A percentile compares a stretch with the other conserved stretches of the same genome.
Evolutionary conservation across 2,888 invertebrate species (phyloP).

Genomic region (Microplitis deprimator): DNA sequence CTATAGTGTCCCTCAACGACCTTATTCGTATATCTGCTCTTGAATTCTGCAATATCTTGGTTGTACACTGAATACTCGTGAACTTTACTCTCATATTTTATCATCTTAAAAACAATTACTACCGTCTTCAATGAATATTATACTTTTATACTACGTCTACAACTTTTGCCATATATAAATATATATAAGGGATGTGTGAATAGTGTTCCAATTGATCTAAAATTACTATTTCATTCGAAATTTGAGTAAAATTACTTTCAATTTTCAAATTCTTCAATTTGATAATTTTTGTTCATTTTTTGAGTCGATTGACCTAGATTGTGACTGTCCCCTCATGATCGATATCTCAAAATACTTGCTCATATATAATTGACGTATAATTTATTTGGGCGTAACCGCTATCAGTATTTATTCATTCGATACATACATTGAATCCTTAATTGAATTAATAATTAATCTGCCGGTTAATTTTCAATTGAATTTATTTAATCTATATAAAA

Average conservation of each 20-base stretch:
- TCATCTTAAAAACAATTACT: background rate
- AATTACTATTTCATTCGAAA: too few relatives aligned
- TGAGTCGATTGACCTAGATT: background rate
- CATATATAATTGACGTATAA: background rate
- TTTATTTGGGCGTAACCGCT: background rate
- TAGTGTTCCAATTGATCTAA: too few relatives aligned
- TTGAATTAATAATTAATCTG: background rate
- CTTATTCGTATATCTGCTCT: conserved; percentile 29
- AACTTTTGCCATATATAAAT: background rate
- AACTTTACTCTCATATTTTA: background rate
- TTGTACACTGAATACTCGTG: conserved; percentile 13
- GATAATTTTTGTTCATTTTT: too few relatives aligned
- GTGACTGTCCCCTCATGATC: conserved; percentile 23
- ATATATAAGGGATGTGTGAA: background rate
- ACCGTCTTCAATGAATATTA: conserved; percentile 9
- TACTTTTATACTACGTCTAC: conserved; percentile 10
- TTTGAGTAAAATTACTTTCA: too few relatives aligned
- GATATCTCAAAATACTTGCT: conserved; percentile 23
- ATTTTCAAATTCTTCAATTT: too few relatives aligned
- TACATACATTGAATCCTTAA: conserved; percentile 11
- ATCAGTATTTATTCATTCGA: background rate
- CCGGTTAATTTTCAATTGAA: conserved; percentile 1
- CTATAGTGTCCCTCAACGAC: conserved; percentile 45
- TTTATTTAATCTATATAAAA: background rate
- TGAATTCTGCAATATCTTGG: conserved; percentile 15